Evolutionary conservation across 1,140 invertebrate species (phyloP).

Genomic region (Tetramorium alpestre): DNA sequence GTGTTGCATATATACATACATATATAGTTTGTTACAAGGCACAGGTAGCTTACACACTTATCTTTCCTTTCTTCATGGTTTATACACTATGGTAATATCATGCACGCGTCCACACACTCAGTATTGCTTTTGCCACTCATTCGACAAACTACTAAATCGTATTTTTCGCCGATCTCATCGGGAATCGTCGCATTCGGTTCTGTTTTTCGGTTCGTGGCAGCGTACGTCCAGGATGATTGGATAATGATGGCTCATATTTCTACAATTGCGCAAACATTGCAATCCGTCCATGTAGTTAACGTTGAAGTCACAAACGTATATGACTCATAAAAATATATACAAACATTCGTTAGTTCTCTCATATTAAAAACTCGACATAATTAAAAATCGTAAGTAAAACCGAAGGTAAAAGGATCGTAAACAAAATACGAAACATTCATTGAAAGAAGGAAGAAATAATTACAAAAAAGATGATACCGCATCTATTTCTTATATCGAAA

Average conservation of each 20-base stretch:
- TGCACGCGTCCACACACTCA: conserved; percentile 60
- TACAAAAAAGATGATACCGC: background rate
- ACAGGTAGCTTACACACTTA: conserved; percentile 83
- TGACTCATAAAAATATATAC: too few relatives aligned
- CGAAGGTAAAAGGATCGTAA: background rate
- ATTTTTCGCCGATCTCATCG: conserved; percentile 29
- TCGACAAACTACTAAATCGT: conserved; percentile 76
- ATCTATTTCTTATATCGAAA: background rate
- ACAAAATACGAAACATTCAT: background rate
- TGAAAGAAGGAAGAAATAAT: background rate
- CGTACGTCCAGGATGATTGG: conserved; percentile 41
- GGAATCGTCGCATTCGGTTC: conserved; percentile 14
- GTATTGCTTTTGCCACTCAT: conserved; percentile 79
- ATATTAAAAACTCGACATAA: background rate
- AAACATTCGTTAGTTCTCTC: background rate
- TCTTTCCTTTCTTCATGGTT: conserved; percentile 61
- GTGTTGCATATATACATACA: conserved; percentile 78
- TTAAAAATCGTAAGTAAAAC: background rate
- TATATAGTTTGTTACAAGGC: conserved; percentile 85
- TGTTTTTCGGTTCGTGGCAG: conserved; percentile 12
- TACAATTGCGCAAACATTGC: background rate
- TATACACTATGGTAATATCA: conserved; percentile 24
- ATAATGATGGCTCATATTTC: conserved; percentile 42
- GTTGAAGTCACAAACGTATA: background rate
- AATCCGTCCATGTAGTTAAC: background rate